Evolutionary conservation across 2,888 invertebrate species (phyloP).

Genomic region (Harpagoxenus sublaevis): DNA sequence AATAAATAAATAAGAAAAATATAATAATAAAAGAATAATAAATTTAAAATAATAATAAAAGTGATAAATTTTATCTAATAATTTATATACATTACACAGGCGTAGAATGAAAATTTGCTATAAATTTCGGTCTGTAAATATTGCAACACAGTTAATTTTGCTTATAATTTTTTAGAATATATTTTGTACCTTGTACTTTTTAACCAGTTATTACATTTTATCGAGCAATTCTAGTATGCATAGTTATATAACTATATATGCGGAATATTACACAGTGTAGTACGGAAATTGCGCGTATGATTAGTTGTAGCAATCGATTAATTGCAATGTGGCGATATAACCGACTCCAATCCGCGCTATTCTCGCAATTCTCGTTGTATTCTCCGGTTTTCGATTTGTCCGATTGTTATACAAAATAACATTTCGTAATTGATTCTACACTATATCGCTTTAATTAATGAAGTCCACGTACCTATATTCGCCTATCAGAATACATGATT

Average conservation of each 20-base stretch:
- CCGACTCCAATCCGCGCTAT: not conserved
- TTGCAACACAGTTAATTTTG: not conserved
- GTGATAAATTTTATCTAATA: not conserved
- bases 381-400: not conserved
- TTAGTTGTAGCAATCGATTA: conserved; percentile 29
- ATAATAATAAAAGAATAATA: not conserved
- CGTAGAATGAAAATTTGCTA: not conserved
- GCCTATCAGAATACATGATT: not conserved
- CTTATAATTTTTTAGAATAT: not conserved
- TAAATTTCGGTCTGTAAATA: not conserved
- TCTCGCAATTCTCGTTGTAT: not conserved
- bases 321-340: not conserved
- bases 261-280: not conserved
- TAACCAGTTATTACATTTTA: not conserved
- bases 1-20: not conserved
- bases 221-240: not conserved
- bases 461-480: not conserved
- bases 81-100: not conserved
- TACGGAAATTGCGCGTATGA: conserved; percentile 11
- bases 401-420: not conserved
- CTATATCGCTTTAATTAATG: not conserved
- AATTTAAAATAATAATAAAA: not conserved
- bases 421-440: not conserved
- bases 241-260: not conserved
- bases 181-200: not conserved